Percentiles rank a stretch among this genome's conserved stretches.
These are phyloP conservation scores for Torymus tubicola DNA, from an alignment of 2,888 invertebrate species.

Conservation along the genomic window DNA sequence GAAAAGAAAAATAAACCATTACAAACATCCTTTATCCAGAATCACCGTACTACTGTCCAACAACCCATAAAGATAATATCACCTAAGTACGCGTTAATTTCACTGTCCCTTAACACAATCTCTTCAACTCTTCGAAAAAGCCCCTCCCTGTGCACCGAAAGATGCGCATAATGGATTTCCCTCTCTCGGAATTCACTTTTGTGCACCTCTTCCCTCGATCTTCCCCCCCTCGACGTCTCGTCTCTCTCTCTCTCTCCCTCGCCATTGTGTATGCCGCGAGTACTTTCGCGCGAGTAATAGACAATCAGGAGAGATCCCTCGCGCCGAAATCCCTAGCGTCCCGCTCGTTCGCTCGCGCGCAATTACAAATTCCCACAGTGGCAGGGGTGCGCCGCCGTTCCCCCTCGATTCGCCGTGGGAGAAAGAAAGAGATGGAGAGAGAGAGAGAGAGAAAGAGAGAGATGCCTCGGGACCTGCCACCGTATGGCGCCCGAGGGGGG, in stretches of 20 bases:
- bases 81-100: too few species aligned
- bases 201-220: slow-evolving; percentile 3
- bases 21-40: too few species aligned
- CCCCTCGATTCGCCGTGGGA: too few species aligned
- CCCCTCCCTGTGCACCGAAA: neutral
- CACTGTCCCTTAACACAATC: too few species aligned
- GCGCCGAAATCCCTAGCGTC: slow-evolving; percentile 57
- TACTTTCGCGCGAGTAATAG: slow-evolving; percentile 60
- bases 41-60: too few species aligned
- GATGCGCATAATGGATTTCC: too few species aligned
- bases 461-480: slow-evolving; percentile 59
- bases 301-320: slow-evolving; percentile 59
- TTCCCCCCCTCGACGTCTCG: neutral
- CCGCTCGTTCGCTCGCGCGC: slow-evolving; percentile 59
- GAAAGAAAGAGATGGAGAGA: slow-evolving; percentile 2
- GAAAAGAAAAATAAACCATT: too few species aligned
- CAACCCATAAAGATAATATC: too few species aligned
- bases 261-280: slow-evolving; percentile 37
- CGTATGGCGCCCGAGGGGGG: slow-evolving; percentile 54
- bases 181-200: too few species aligned
- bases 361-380: slow-evolving; percentile 72
- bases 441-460: slow-evolving; percentile 13
- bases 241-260: neutral
- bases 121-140: neutral
- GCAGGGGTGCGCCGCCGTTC: slow-evolving; percentile 56